Evolutionary conservation across 1,140 invertebrate genomes (phyloP), one percentile per base, ranked within the genome.

Genomic region (Heterodera carotae): DNA sequence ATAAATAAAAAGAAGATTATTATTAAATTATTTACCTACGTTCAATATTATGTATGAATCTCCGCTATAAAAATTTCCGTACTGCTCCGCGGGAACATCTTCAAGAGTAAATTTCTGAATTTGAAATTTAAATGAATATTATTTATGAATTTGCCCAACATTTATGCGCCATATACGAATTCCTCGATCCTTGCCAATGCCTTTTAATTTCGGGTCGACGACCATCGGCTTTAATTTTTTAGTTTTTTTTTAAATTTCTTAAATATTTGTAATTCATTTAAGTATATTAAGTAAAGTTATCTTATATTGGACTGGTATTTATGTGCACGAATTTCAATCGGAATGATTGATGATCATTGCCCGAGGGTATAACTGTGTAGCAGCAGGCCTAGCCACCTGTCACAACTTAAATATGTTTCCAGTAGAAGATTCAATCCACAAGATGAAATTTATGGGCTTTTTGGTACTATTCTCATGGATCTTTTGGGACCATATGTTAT

Each of bases 1-100:
- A 78, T 36, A 18, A 59, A 68, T 36, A 43, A 34, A 31, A 76
- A 62, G 18, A 60, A 62, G 22, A 77, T 34, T 43, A 39, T n/a
- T 31, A 18, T 79, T 4, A 15, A 66, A 34, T 4, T 27, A n/a
- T 75, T 31, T 76, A 2, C 39, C 6, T 91, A 95, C 93, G 89
- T 92, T 92, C 3, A 96, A 88, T 62, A 95, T 89, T 72, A 96
- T 94, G 88, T 95, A 96, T 2, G 93, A 95, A 88, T 96, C 94
- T 18, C 94, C 94, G 75, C 91, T 91, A 86, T 92, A 93, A 88
- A 96, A 95, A 87, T 93, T 93, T n/a, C 94, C 94, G 88, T 92
- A 92, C 80, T 94, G 92, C 71, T 90, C 91, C 81, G 91, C 90
- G 0, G 92, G 91, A 79, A 93, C 93, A 2, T 90, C 88, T 25